phyloP scores from a whole-genome alignment of 2,797 vertebrate species.

The Peromyscus melanophrys region DNA sequence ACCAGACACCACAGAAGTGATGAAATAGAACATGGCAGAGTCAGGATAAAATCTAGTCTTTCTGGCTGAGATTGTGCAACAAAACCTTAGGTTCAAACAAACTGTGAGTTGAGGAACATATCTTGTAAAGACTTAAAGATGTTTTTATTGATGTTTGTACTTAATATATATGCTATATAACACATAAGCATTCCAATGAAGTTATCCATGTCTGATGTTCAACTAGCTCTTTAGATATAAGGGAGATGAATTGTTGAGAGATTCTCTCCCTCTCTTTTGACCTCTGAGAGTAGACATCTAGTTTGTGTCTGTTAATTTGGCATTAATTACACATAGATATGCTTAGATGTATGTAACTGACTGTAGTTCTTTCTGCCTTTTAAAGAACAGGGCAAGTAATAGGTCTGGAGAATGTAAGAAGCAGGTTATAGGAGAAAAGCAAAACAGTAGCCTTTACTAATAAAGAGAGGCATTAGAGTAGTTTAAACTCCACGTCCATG shows the following conservation, averaged over 20 bases:
- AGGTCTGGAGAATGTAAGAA: neutral
- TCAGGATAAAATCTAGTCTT: neutral
- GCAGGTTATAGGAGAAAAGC: neutral
- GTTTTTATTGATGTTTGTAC: slow-evolving; percentile 50
- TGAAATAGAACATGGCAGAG: neutral
- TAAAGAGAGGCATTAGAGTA: neutral
- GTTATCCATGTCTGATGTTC: slow-evolving; percentile 4
- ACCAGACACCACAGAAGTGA: neutral
- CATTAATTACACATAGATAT: neutral
- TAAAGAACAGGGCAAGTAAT: neutral
- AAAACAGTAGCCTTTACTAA: neutral
- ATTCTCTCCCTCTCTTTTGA: slow-evolving; percentile 30
- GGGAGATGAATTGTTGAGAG: neutral
- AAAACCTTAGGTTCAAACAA: neutral
- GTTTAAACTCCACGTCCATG: neutral
- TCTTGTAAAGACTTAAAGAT: slow-evolving; percentile 60
- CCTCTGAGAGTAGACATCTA: neutral
- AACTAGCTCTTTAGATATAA: slow-evolving; percentile 51
- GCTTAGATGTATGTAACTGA: slow-evolving; percentile 23
- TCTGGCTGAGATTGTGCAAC: neutral
- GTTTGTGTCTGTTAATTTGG: neutral
- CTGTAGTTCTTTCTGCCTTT: neutral
- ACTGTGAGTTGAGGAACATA: slow-evolving; percentile 15
- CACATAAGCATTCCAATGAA: slow-evolving; percentile 43
- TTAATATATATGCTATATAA: slow-evolving; percentile 51